These are phyloP conservation scores for Manis crassicaudata DNA, from an alignment of 2,797 vertebrate genomes.

Conservation along the genomic window DNA sequence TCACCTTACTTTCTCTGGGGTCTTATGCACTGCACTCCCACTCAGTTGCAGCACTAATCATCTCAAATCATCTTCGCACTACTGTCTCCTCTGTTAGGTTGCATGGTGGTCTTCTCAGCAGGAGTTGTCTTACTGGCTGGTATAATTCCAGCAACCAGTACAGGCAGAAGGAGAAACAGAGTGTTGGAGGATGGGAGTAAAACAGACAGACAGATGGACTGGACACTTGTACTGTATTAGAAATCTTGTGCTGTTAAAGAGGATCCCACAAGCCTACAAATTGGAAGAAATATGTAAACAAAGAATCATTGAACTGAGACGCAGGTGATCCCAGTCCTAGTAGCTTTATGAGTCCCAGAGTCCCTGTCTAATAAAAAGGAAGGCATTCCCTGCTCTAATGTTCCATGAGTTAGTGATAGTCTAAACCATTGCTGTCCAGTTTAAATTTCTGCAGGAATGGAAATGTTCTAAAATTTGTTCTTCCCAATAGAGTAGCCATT, in stretches of 20 bases:
- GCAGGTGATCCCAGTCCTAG: slow-evolving; percentile 21
- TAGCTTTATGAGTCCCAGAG: neutral
- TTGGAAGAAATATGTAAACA: slow-evolving; percentile 58
- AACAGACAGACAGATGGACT: neutral
- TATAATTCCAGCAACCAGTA: neutral
- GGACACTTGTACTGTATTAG: neutral
- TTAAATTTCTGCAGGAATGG: slow-evolving; percentile 36
- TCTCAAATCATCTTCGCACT: neutral
- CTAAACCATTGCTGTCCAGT: neutral
- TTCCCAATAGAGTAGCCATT: neutral
- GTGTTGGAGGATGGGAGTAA: neutral
- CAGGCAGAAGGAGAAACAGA: neutral
- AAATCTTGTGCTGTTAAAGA: slow-evolving; percentile 9
- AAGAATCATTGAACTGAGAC: slow-evolving; percentile 61
- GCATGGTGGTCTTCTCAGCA: neutral
- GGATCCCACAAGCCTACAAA: neutral
- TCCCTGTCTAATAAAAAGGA: slow-evolving; percentile 61
- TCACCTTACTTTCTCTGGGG: neutral
- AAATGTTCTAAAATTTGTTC: slow-evolving; percentile 30
- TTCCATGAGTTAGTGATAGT: neutral
- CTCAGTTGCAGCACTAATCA: neutral
- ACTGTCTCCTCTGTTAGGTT: neutral
- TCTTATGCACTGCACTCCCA: neutral
- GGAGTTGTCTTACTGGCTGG: neutral
- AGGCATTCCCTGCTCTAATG: slow-evolving; percentile 21